These are phyloP conservation scores for Psophia crepitans DNA, from an alignment of 2,113 vertebrate species.

Conservation along the genomic window DNA sequence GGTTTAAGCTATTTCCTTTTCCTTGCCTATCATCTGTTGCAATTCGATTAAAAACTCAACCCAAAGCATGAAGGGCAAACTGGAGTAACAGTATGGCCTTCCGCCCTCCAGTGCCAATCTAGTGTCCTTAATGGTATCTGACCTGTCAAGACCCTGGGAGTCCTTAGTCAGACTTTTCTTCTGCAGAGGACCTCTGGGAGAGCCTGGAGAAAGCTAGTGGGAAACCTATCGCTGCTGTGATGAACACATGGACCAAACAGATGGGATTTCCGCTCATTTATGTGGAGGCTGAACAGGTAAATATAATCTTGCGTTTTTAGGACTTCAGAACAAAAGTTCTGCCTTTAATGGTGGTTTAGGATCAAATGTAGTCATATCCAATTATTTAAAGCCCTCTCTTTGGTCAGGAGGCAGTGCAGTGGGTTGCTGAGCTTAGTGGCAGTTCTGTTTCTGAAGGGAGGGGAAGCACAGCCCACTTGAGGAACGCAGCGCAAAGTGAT, in stretches of 20 bases:
- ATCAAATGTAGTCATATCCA: neutral
- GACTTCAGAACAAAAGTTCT: neutral
- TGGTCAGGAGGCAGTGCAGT: neutral
- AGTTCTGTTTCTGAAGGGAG: neutral
- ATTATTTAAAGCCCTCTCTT: fast-evolving
- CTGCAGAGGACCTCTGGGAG: conserved; percentile 94
- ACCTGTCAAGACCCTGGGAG: neutral
- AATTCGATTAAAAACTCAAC: neutral
- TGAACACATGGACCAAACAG: conserved; percentile 98
- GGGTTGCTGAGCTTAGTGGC: neutral
- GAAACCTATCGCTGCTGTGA: conserved; percentile 93
- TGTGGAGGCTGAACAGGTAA: conserved; percentile 93
- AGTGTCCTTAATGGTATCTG: neutral
- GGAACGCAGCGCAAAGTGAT: neutral
- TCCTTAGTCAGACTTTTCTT: neutral
- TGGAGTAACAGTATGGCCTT: neutral
- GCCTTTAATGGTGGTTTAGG: neutral
- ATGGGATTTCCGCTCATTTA: conserved; percentile 97
- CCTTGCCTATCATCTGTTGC: neutral
- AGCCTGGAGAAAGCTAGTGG: conserved; percentile 94
- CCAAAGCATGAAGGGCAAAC: neutral
- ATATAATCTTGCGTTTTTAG: fast-evolving
- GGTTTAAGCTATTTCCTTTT: neutral
- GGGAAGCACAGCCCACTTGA: neutral
- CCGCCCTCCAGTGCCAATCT: fast-evolving